Evolutionary conservation across 2,113 vertebrate genomes (phyloP).

Genomic region (Eublepharis macularius): DNA sequence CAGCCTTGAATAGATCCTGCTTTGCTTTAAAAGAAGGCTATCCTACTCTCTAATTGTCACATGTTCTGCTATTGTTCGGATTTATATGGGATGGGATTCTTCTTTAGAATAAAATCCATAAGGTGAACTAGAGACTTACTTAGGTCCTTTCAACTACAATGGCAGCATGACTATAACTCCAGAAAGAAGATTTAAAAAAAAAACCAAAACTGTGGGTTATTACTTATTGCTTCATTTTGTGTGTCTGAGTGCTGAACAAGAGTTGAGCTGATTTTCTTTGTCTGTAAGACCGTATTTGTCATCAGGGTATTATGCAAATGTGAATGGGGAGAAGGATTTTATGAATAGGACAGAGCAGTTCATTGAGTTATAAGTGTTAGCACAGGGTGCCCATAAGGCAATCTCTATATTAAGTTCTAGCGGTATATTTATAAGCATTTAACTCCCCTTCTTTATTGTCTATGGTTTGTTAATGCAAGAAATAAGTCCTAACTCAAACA

Average conservation of each 20-base stretch:
- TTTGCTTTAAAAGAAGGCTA: background rate
- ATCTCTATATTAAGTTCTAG: background rate
- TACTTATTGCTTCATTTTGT: background rate
- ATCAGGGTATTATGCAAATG: background rate
- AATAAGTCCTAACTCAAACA: background rate
- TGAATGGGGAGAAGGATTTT: background rate
- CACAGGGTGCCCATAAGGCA: background rate
- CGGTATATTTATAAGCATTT: background rate
- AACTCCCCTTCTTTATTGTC: background rate
- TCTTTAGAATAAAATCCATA: too few species aligned
- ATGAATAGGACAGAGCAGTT: background rate
- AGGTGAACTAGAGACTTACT: background rate
- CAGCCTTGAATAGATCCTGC: too few species aligned
- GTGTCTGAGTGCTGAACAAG: background rate
- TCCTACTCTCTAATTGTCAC: too few species aligned
- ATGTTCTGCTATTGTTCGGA: background rate
- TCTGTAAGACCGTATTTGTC: background rate
- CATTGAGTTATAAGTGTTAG: background rate
- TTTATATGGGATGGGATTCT: background rate
- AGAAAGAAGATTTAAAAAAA: too few species aligned
- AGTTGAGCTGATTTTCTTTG: background rate
- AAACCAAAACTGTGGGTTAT: too few species aligned
- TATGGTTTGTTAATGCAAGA: background rate
- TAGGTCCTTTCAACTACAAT: background rate
- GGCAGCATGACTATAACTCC: too few species aligned